Evolutionary conservation across 2,797 vertebrate species (phyloP), one percentile per base, ranked within the genome.

Genomic region (Thalassophryne amazonica): DNA sequence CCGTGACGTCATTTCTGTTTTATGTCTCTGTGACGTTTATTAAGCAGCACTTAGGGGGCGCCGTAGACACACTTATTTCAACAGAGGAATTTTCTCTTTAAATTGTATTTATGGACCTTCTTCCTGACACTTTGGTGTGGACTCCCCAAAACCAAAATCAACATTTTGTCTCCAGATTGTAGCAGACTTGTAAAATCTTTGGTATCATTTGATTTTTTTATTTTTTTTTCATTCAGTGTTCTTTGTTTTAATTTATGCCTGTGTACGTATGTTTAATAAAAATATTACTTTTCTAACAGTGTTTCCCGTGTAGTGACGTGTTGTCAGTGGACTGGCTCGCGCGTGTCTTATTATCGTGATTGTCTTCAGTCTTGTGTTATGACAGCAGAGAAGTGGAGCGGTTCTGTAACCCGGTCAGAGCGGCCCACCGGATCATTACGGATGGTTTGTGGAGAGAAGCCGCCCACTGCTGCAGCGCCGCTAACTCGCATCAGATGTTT

Each of bases 101-200:
- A 85, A 87, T 76, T 72, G 80, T 88, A 91, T 91, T 90, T 91
- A 91, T 89, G 65, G 86, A 78, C 75, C 58, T 78, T 62, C 20
- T 60, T 85, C 76, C 75, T 83, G 87, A 91, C 89, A 86, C 88
- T 84, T 91, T 80, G 91, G 86, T 91, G 89, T 89, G 78, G 83
- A 87, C 85, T 86, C 68, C 78, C 72, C 69, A 70, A 87, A 80
- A 89, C 75, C 83, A 79, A 80, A 76, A 84, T 76, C 76, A 66
- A 81, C 84, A 69, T 84, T 65, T 71, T 84, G 64, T 66, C 80
- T 56, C 49, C 78, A 68, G 70, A 84, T 76, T 86, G 81, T 88
- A 84, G 73, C 80, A 83, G 64, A 74, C 49, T 63, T 73, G 65
- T 79, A 78, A 78, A 55, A 74, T 58, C 39, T 73, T 76, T 9